phyloP scores from a whole-genome alignment of 2,888 invertebrate genomes.

The Dicranocentrus wangi region DNA sequence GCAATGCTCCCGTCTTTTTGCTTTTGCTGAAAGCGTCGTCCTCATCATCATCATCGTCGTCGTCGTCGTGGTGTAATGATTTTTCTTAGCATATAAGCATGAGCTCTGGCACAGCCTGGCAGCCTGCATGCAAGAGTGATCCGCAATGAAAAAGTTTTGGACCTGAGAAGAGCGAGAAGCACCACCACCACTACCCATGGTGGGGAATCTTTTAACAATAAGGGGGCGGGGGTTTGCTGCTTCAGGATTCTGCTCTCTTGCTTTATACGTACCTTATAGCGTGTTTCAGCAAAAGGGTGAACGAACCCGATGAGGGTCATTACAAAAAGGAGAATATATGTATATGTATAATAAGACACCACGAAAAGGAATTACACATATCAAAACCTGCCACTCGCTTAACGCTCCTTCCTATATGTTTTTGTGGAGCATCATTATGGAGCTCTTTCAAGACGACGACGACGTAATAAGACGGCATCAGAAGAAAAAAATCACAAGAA shows the following conservation, averaged over 20 bases:
- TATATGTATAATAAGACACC: slow-evolving; percentile 36
- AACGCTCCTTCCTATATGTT: no score
- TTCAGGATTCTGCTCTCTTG: slow-evolving; percentile 42
- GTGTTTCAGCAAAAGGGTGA: slow-evolving; percentile 60
- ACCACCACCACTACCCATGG: slow-evolving; percentile 34
- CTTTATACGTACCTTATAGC: no score
- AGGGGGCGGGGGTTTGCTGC: slow-evolving; percentile 63
- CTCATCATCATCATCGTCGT: slow-evolving; percentile 3
- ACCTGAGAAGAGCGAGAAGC: slow-evolving; percentile 44
- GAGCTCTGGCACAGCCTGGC: neutral
- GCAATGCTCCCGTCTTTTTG: neutral
- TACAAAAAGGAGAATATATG: slow-evolving; percentile 41
- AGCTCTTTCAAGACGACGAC: slow-evolving; percentile 27
- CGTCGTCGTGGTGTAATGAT: slow-evolving; percentile 3
- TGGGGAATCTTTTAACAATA: slow-evolving; percentile 59
- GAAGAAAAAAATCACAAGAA: neutral
- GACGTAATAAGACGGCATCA: slow-evolving; percentile 45
- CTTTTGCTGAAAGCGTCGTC: no score
- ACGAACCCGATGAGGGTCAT: slow-evolving; percentile 68
- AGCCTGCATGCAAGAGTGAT: slow-evolving; percentile 12
- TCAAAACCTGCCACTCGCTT: slow-evolving; percentile 47
- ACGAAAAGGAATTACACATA: slow-evolving; percentile 59
- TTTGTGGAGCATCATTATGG: slow-evolving; percentile 46
- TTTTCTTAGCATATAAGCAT: neutral
- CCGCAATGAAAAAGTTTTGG: slow-evolving; percentile 48